Conservation (phyloP, 2,113 vertebrate species). For the Varanus salvator region DNA sequence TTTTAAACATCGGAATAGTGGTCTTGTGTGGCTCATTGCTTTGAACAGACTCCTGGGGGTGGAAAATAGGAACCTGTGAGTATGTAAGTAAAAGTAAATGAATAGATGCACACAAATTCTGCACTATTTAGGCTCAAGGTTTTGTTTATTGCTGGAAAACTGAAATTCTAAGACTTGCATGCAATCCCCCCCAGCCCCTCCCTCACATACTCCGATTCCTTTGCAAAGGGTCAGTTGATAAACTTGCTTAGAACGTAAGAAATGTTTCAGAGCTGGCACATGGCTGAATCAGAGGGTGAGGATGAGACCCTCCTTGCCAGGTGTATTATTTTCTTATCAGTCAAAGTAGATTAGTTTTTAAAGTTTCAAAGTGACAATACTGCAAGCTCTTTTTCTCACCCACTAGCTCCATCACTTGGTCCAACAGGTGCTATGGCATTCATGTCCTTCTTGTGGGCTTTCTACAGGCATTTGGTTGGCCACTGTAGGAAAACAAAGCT, state of each 20-base stretch:
- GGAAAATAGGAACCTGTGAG: not conserved
- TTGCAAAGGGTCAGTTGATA: not conserved
- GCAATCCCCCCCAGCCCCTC: too few relatives aligned
- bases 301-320: not conserved
- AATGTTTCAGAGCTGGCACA: not conserved
- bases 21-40: not conserved
- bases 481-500: too few relatives aligned
- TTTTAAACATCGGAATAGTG: not conserved
- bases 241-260: not conserved
- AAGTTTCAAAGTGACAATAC: not conserved
- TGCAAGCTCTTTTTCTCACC: not conserved
- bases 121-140: not conserved
- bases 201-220: not conserved
- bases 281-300: not conserved
- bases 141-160: not conserved
- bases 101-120: not conserved
- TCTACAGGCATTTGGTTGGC: too few relatives aligned
- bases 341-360: not conserved
- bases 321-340: not conserved
- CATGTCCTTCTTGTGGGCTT: too few relatives aligned
- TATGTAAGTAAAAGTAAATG: not conserved
- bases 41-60: not conserved
- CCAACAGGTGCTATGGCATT: not conserved
- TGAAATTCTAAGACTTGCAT: not conserved
- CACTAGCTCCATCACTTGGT: too few relatives aligned